Percentiles rank a stretch among this genome's conserved stretches.
phyloP scores from a whole-genome alignment of 2,888 invertebrate genomes.

The Molanna angustata region DNA sequence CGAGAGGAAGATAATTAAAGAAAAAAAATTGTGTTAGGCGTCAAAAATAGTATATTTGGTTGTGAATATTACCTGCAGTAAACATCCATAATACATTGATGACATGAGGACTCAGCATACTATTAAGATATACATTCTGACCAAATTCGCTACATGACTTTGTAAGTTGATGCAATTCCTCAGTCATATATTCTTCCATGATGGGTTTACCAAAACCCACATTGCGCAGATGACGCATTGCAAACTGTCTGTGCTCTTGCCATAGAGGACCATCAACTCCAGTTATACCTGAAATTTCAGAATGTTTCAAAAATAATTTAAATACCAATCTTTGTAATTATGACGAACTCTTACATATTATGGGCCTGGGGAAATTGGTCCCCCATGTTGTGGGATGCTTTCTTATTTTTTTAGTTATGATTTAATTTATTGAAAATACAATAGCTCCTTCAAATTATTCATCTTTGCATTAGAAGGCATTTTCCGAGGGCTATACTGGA shows the following conservation, averaged over 20 bases:
- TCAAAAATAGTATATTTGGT: too few species aligned
- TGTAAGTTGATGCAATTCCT: conserved; percentile 51
- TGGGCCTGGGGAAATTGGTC: too few species aligned
- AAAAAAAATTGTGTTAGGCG: not conserved
- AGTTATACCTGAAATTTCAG: conserved; percentile 43
- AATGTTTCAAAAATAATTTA: not conserved
- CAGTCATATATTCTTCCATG: conserved; percentile 54
- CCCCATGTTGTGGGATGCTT: too few species aligned
- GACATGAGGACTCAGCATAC: conserved; percentile 53
- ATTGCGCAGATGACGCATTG: conserved; percentile 50
- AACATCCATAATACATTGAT: conserved; percentile 66
- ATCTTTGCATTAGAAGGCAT: too few species aligned
- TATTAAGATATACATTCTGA: conserved; percentile 19
- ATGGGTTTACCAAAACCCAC: conserved; percentile 56
- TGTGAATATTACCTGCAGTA: conserved; percentile 53
- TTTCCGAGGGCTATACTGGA: too few species aligned
- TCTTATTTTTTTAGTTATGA: too few species aligned
- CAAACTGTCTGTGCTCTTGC: conserved; percentile 56
- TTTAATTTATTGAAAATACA: too few species aligned
- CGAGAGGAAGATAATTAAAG: too few species aligned
- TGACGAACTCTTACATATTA: not conserved
- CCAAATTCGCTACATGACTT: conserved; percentile 36
- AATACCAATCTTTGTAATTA: not conserved
- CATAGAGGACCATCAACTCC: conserved; percentile 58
- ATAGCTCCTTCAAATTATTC: too few species aligned